These are phyloP conservation scores for Polymixis lichenea DNA, from an alignment of 2,888 invertebrate species.

Conservation along the genomic window DNA sequence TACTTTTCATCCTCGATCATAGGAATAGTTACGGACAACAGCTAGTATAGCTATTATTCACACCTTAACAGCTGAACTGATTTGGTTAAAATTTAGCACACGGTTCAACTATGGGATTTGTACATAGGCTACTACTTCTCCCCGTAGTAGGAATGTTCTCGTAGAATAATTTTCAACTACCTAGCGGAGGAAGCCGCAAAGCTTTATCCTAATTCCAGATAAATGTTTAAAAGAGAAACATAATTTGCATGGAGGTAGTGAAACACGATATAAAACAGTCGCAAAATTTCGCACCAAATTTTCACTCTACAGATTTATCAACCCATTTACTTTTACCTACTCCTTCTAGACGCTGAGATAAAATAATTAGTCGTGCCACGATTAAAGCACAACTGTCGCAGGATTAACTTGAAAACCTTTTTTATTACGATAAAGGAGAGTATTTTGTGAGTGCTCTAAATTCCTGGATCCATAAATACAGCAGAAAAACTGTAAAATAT, in stretches of 20 bases:
- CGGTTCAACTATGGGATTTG: background rate
- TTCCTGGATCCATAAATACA: conserved; percentile 9
- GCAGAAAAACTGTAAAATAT: background rate
- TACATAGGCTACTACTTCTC: background rate
- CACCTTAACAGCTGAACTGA: background rate
- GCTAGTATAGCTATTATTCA: background rate
- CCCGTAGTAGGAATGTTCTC: background rate
- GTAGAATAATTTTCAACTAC: background rate
- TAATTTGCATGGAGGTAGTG: background rate
- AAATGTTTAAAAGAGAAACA: background rate
- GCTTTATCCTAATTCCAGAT: background rate
- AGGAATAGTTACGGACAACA: too few species aligned
- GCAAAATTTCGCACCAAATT: background rate
- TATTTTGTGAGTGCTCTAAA: background rate
- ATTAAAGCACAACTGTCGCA: background rate
- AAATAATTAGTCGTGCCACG: conserved; percentile 16
- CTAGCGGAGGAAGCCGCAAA: too few species aligned
- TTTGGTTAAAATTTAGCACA: background rate
- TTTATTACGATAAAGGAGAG: conserved; percentile 10
- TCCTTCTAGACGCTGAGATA: background rate
- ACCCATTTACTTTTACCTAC: conserved; percentile 1
- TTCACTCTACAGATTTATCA: conserved; percentile 1
- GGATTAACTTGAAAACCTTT: conserved; percentile 31
- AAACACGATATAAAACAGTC: background rate
- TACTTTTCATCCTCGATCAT: too few species aligned